Base-by-base conservation (phyloP, 2,888 invertebrate genomes). In the Lymantria monacha region DNA sequence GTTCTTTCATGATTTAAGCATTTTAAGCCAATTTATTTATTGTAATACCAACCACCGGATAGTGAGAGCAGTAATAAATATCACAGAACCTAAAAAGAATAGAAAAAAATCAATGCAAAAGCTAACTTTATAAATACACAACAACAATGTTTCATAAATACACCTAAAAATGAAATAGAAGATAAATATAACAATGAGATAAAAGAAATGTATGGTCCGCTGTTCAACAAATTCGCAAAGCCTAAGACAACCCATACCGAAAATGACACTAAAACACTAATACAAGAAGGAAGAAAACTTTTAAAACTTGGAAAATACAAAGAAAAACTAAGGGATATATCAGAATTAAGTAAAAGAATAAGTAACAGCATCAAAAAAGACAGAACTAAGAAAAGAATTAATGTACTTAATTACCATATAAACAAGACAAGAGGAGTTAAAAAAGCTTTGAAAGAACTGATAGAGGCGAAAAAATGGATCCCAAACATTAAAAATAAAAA, bases 341-440 rank as follows among this genome's bases (percentile, higher is more conserved):
- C 30, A 30, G 30, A 30, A 30, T 30, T 30, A 30, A 30, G 30
- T 30, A 30, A 30, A 30, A 30, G 9, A 30, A 30, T 30, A 30
- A 30, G 30, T 30, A 30, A 30, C 30, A 37, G n/a, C 37, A 37
- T 37, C 9, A 37, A n/a, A 37, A 37, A 37, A 37, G 37, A 37
- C n/a, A 37, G 37, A 37, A 9, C 9, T 11, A 37, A 37, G 9
- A 9, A 37, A 11, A 37, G 37, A n/a, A 9, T 37, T 3, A n/a
- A 41, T 48, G 51, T 40, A 53, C 44, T 47, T 43, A 40, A 51
- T 44, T 44, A 33, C 30, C 33, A 36, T 13, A 44, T 37, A 9
- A 37, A 37, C n/a, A 37, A n/a, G n/a, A 37, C 37, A 11, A 11
- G 37, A 37, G 37, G 37, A 11, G n/a, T 37, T 37, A 40, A 40